Base-by-base conservation (phyloP, 2,797 vertebrate species). In the Myotis pilosus region DNA sequence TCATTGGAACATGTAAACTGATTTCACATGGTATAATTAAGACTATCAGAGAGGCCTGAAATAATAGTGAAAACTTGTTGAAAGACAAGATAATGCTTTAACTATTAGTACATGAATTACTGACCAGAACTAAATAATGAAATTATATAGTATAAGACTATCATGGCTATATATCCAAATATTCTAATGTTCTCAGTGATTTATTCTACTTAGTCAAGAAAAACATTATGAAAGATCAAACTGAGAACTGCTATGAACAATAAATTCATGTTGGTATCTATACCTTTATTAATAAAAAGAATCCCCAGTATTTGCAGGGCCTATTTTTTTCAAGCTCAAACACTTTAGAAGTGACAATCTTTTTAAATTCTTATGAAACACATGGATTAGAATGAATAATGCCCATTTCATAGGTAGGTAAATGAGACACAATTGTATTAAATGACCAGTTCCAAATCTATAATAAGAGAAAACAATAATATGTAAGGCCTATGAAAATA, bases 281-380 rank as follows among this genome's bases (percentile, higher is more conserved):
- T 76, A 93, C 33, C 16, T 62, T 92, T 82, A 81, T 78, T 87
- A 93, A 83, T 51, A 93, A 80, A 81, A 82, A 25, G 49, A 68
- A 69, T 68, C 30, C 20, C 69, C 71, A 41, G 8, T 64, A 64
- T 76, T 86, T 55, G 12, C 25, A 41, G 25, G 28, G 3, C 5
- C 30, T 74, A 41, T 55, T 81, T 95, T 89, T 81, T 69, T 13
- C 23, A 79, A 89, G 11, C 8, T 47, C 36, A 47, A 86, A 76
- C 9, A 22, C 23, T 36, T 89, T 57, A 41, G 49, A 75, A 33
- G 1, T 90, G 28, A 68, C 15, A 23, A 68, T 25, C 33, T 22
- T 84, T 47, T 69, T 51, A 60, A 85, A 69, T 44, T 93, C 17
- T 86, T 62, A 53, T 10, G 49, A 80, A 47, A 68, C 10, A 36